A percentile compares a stretch with the other conserved stretches of the same genome.
These are phyloP conservation scores for Quiscalus mexicanus DNA, from an alignment of 2,113 vertebrate species.

Conservation along the genomic window DNA sequence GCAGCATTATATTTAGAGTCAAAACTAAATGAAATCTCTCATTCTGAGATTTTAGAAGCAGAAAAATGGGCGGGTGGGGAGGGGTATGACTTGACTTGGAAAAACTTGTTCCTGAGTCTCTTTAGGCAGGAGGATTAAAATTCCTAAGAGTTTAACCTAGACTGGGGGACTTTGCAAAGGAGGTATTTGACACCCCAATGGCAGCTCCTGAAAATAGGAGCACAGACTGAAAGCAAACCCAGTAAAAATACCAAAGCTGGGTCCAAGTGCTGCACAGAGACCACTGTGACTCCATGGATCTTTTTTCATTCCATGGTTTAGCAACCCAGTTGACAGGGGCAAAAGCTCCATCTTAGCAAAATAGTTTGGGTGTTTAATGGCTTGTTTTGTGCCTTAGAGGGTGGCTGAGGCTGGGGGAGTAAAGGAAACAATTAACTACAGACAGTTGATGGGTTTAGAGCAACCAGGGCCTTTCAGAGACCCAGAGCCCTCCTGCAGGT, in stretches of 20 bases:
- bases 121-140: slow-evolving; percentile 57
- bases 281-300: not conserved
- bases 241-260: not conserved
- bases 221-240: not conserved
- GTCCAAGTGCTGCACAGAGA: not conserved
- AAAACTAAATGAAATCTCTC: not conserved
- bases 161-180: not conserved
- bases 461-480: not conserved
- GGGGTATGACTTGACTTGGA: slow-evolving; percentile 15
- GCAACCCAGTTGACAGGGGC: not conserved
- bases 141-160: slow-evolving; percentile 48
- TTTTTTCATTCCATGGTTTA: not conserved
- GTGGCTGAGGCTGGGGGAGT: not conserved
- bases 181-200: not conserved
- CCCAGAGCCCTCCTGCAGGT: not conserved
- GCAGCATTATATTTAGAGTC: not conserved
- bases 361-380: not conserved
- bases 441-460: not conserved
- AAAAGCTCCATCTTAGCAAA: not conserved
- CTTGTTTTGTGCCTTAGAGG: not conserved
- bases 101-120: not conserved
- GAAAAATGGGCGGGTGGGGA: slow-evolving; percentile 6
- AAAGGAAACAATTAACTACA: not conserved
- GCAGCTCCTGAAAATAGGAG: not conserved
- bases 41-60: not conserved